A percentile compares a stretch with the other conserved stretches of the same genome.
Evolutionary conservation across 2,113 vertebrate species (phyloP).

Genomic region (Anseranas semipalmata): DNA sequence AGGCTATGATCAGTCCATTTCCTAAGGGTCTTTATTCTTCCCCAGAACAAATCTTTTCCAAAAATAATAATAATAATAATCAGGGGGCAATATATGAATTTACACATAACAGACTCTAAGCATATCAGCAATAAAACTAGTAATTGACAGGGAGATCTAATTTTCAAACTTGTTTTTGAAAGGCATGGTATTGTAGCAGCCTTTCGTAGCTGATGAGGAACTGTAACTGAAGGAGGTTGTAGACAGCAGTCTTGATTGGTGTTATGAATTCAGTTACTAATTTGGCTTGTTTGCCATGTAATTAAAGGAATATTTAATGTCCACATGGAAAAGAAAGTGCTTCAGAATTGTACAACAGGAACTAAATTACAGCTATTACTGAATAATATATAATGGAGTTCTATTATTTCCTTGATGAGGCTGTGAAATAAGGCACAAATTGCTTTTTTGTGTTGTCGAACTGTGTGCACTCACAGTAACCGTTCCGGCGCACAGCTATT

Average conservation of each 20-base stretch:
- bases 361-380: conserved; percentile 26
- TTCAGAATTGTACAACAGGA: background rate
- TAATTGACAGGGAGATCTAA: background rate
- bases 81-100: background rate
- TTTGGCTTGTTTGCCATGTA: conserved; percentile 29
- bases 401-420: background rate
- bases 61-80: background rate
- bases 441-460: background rate
- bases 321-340: background rate
- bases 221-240: background rate
- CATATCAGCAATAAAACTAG: background rate
- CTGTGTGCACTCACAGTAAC: background rate
- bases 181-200: background rate
- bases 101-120: background rate
- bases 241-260: background rate
- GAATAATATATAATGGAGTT: background rate
- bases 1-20: background rate
- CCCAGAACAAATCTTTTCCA: background rate
- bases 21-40: background rate
- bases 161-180: background rate
- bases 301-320: conserved; percentile 49
- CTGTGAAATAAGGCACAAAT: background rate
- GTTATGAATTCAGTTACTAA: background rate
- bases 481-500: background rate
- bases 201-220: background rate